Evolutionary conservation across 2,113 vertebrate genomes (phyloP), one percentile per base, ranked within the genome.

Genomic region (Odontophorus gujanensis): DNA sequence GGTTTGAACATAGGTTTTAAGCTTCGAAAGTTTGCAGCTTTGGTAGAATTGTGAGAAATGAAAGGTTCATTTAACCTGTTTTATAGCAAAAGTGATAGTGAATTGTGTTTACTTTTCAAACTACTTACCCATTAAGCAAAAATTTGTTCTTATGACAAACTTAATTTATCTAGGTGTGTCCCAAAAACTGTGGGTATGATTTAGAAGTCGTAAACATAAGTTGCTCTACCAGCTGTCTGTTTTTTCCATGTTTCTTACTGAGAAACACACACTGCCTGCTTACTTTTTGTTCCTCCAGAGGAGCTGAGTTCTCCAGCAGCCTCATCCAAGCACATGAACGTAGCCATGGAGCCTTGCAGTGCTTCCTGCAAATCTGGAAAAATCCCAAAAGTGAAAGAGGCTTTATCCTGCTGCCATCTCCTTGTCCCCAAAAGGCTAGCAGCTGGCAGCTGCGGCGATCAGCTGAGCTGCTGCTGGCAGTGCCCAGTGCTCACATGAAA

Each of bases 391-490:
- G 94, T 26, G 47, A 85, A 82, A 63, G 81, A 85, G 74, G 89
- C 63, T 95, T 95, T 93, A 83, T 91, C 91, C 75, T 95, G 67
- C 89, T 87, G 94, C 94, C 87, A 90, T 59, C 75, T 92, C 55
- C 87, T 89, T 95, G 94, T 90, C 77, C 81, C 85, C 92, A 90
- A 83, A 94, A 93, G 95, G 93, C 55, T 96, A 93, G 95, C 94
- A 95, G 89, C 92, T 96, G 94, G 95, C 94, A 95, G 89, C 92
- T 95, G 85, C 40, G 0, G 55, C 77, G 15, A 71, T 96, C 94
- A 96, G 85, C 96, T 96, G 95, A 95, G 88, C 92, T 81, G 1
- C 74, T 93, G 92, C 93, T 97, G 95, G 93, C 95, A 86, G 79
- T 40, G 40, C 66, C 86, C 90, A 61, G 76, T 13, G 61, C 79